Evolutionary conservation across 2,113 vertebrate species (phyloP), one percentile per base, ranked within the genome.

Genomic region (Canis aureus): DNA sequence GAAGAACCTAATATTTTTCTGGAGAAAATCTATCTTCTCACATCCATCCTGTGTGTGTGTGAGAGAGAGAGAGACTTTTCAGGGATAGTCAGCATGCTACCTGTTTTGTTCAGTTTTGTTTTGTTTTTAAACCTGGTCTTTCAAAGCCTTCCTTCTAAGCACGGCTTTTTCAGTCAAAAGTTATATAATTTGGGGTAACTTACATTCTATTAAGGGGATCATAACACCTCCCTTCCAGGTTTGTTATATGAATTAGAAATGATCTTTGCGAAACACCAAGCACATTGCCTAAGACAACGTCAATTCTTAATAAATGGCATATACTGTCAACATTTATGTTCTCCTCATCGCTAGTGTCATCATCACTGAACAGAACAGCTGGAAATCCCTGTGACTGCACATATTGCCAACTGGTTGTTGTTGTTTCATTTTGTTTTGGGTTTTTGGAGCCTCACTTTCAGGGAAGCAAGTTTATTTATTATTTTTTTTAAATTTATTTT

Each of bases 171-270:
- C 53, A 27, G 8, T 59, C 35, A 83, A 78, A 51, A 51, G 9
- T 89, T 93, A 15, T 51, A 29, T 82, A 60, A 88, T 78, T 78
- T 67, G 25, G 16, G 13, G 23, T 78, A 51, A 95, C 55, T 85
- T 74, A 23, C 78, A 17, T 71, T 15, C 3, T 69, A 29, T 43
- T 84, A 92, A 86, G 92, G 13, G 29, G 5, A 60, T 82, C 74
- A 83, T 84, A 76, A 64, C 11, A 62, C 7, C n/a, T 74, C 57
- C 20, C 29, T 66, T 27, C 3, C 10, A 35, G 66, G 60, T 38
- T 91, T 78, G n/a, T 59, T 62, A 8, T 27, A 13, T 82, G 89
- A 80, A 43, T 93, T 94, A 94, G 73, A 90, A 96, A 43, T 27
- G 1, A 27, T 59, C 49, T 17, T 89, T 78, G 5, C 89, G 57